A percentile compares a stretch with the other conserved stretches of the same genome.
These are phyloP conservation scores for Pherbina coryleti DNA, from an alignment of 2,888 invertebrate species.

Conservation along the genomic window DNA sequence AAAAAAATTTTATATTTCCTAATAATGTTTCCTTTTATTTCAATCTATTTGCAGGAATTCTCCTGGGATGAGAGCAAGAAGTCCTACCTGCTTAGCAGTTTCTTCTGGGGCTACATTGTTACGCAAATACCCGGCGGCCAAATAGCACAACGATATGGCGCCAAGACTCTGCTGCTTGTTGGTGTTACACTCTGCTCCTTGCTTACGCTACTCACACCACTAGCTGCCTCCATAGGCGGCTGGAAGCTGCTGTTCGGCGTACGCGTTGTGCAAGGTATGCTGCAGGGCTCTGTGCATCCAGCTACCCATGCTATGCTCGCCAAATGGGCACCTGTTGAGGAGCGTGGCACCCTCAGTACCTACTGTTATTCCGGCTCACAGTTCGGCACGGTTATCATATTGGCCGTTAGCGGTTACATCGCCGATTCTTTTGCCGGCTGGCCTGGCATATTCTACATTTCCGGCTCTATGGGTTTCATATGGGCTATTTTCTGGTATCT, in stretches of 20 bases:
- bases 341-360: slow-evolving; percentile 77
- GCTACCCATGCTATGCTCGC: slow-evolving; percentile 78
- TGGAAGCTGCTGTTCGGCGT: slow-evolving; percentile 74
- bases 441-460: slow-evolving; percentile 83
- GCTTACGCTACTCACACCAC: slow-evolving; percentile 77
- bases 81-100: slow-evolving; percentile 75
- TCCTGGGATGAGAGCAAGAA: slow-evolving; percentile 72
- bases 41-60: slow-evolving; percentile 70
- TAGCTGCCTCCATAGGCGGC: slow-evolving; percentile 76
- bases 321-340: slow-evolving; percentile 79
- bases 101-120: slow-evolving; percentile 78
- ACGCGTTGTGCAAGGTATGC: slow-evolving; percentile 77
- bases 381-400: slow-evolving; percentile 83
- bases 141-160: slow-evolving; percentile 80
- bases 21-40: not conserved
- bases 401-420: slow-evolving; percentile 80
- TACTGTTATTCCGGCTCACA: slow-evolving; percentile 81
- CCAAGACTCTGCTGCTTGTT: slow-evolving; percentile 74
- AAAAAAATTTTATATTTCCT: not conserved
- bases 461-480: slow-evolving; percentile 74
- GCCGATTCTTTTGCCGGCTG: slow-evolving; percentile 78
- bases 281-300: slow-evolving; percentile 78
- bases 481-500: slow-evolving; percentile 76
- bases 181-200: slow-evolving; percentile 75
- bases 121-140: slow-evolving; percentile 77